phyloP scores from a whole-genome alignment of 2,113 vertebrate genomes.

The Arvicanthis niloticus region DNA sequence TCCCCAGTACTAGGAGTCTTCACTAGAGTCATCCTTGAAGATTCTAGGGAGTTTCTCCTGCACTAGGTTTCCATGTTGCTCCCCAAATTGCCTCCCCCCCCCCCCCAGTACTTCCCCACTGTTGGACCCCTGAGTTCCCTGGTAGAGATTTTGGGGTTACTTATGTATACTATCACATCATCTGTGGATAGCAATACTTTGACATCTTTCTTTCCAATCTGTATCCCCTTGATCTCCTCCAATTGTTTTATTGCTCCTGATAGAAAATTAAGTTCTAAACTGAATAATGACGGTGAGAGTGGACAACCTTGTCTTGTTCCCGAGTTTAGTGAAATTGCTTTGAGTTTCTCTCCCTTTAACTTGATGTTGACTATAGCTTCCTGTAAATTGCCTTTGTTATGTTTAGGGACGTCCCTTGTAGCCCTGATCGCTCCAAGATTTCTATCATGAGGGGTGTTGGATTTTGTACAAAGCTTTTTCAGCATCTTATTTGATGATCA shows the following conservation, averaged over 20 bases:
- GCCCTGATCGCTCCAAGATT: neutral
- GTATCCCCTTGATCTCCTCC: neutral
- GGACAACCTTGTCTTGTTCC: neutral
- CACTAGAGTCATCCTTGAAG: neutral
- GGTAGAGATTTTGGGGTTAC: neutral
- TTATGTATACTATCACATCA: neutral
- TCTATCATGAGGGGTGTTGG: neutral
- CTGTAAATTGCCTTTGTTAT: neutral
- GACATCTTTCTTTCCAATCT: neutral
- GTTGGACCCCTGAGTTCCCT: neutral
- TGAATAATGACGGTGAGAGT: neutral
- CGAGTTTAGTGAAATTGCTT: neutral
- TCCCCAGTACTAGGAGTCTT: neutral
- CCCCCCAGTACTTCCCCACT: neutral
- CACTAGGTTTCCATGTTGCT: neutral
- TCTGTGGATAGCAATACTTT: neutral
- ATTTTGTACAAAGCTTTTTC: neutral
- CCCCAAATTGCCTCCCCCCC: neutral
- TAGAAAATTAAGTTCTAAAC: neutral
- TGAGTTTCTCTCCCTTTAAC: neutral
- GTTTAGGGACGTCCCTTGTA: neutral
- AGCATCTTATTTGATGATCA: neutral
- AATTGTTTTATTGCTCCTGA: neutral
- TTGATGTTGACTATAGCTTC: neutral
- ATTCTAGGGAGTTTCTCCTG: neutral